Base-by-base conservation (phyloP, 2,888 invertebrate species). In the Hypomecis atomaria region DNA sequence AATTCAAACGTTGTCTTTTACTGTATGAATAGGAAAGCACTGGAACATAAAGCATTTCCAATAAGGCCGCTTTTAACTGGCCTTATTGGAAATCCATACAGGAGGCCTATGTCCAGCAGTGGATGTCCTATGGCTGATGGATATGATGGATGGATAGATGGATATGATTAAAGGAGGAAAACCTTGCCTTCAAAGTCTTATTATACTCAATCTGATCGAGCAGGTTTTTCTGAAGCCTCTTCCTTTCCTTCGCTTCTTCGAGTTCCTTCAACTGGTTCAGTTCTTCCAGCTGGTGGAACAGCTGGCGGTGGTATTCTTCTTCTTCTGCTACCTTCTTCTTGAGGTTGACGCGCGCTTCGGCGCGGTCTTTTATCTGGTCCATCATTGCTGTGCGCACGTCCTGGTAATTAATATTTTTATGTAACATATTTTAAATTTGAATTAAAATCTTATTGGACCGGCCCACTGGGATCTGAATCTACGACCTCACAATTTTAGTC, bases 131-230 rank as follows among this genome's bases (percentile, higher is more conserved):
- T n/a, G n/a, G n/a, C n/a, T n/a, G n/a, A n/a, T n/a, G n/a, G n/a
- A n/a, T n/a, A n/a, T n/a, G n/a, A n/a, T n/a, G n/a, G n/a, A n/a
- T n/a, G n/a, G n/a, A n/a, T n/a, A n/a, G n/a, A n/a, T n/a, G n/a
- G n/a, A n/a, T n/a, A n/a, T n/a, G n/a, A n/a, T n/a, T n/a, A n/a
- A n/a, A n/a, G n/a, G n/a, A n/a, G n/a, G n/a, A 43, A 40, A 13
- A 43, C 56, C 63, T 44, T 59, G 90, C 91, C 85, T 90, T 90
- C 43, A 92, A 73, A n/a, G 83, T 59, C n/a, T 84, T 83, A 53
- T 85, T 90, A 54, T 91, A 90, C 37, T 86, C 83, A 0, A 90
- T 90, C 74, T 91, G 91, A 0, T 84, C 71, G 5, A 82, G 8
- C 42, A 91, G 55, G 3, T 88, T 72, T 1, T 65, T 61, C 69